phyloP scores from a whole-genome alignment of 1,140 invertebrate genomes.

The Ostrea denselamellosa region DNA sequence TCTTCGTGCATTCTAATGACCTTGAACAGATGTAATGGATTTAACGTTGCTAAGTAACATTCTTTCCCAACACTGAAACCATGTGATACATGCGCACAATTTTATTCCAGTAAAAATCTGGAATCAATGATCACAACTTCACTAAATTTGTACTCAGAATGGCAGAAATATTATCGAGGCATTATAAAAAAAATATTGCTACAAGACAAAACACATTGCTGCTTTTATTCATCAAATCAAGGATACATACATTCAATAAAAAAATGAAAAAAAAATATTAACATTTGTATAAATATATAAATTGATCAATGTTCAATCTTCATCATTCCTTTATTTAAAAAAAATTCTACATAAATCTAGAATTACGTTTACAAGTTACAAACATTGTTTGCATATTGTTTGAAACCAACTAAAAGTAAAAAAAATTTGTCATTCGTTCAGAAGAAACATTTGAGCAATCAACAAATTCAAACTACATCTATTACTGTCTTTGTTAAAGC shows the following conservation, averaged over 20 bases:
- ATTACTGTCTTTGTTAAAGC: no score
- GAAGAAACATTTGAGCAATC: neutral
- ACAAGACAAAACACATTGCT: neutral
- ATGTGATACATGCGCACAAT: no score
- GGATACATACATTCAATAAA: neutral
- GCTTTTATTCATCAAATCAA: constrained; percentile 16
- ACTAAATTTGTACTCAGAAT: neutral
- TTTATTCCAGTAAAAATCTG: no score
- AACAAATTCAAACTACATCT: neutral
- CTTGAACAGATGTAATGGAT: no score
- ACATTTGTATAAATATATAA: neutral
- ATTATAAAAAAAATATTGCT: neutral
- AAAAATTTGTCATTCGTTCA: neutral
- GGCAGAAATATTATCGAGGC: neutral
- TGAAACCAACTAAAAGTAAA: no score
- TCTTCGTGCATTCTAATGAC: no score
- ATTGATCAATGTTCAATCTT: neutral
- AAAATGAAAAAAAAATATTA: neutral
- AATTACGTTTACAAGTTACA: neutral
- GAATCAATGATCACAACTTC: no score
- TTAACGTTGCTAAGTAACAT: no score
- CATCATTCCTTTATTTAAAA: no score
- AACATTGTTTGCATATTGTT: no score
- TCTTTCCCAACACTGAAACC: no score
- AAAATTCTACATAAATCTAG: neutral